Percentiles rank a stretch among this genome's conserved stretches.
Conservation (phyloP, 2,888 invertebrate genomes). For the Conchocele bisecta region DNA sequence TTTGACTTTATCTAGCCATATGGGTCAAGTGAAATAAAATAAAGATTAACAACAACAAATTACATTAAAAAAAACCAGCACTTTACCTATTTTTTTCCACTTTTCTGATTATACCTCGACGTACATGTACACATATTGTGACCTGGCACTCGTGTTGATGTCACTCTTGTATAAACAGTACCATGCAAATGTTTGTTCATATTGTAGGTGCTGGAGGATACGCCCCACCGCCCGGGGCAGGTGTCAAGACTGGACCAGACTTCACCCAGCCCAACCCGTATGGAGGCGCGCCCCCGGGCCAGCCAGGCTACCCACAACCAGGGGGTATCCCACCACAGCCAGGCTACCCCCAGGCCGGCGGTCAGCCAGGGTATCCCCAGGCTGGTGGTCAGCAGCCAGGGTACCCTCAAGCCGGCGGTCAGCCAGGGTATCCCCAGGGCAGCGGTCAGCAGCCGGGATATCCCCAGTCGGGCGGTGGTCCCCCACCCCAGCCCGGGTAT, state of each 20-base stretch:
- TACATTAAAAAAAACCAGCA: no score
- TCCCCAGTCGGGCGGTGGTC: slow-evolving; percentile 26
- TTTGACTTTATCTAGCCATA: no score
- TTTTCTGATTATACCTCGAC: no score
- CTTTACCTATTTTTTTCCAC: no score
- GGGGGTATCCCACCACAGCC: slow-evolving; percentile 24
- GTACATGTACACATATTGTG: no score
- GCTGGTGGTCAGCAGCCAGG: slow-evolving; percentile 17
- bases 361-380: slow-evolving; percentile 38
- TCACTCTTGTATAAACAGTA: no score
- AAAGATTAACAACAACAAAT: no score
- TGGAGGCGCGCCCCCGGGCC: slow-evolving; percentile 27
- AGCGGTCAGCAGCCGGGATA: slow-evolving; percentile 22
- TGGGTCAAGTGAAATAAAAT: no score
- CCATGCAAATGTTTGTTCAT: no score
- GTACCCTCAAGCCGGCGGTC: slow-evolving; percentile 23
- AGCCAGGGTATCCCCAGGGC: slow-evolving; percentile 33
- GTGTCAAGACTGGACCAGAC: slow-evolving; percentile 5
- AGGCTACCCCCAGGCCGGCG: slow-evolving; percentile 16
- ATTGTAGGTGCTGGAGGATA: slow-evolving; percentile 4
- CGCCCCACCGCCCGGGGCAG: slow-evolving; percentile 21
- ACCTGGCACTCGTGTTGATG: no score
- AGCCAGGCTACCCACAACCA: slow-evolving; percentile 52
- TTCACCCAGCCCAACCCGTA: neutral
- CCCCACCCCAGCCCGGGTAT: slow-evolving; percentile 39